Evolutionary conservation across 2,797 vertebrate genomes (phyloP), one percentile per base, ranked within the genome.

Genomic region (Dipus sagitta): DNA sequence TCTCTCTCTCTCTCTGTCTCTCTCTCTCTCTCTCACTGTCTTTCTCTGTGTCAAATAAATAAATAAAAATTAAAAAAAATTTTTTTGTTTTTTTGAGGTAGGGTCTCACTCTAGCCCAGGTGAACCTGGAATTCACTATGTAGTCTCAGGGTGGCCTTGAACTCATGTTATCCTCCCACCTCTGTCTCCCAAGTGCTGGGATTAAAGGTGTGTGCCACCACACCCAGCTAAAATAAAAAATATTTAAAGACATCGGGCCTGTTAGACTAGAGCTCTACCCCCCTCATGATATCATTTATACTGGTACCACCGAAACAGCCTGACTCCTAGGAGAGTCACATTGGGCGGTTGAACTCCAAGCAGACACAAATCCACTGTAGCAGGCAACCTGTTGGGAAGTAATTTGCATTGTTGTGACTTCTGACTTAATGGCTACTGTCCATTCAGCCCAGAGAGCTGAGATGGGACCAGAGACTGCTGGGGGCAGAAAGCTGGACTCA

Each of bases 381-480:
- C 74, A 62, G n/a, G 54, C 58, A 17, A 10, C 6, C 23, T 21
- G 72, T 9, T 20, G 23, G 78, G 65, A 81, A 26, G 34, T 54
- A 62, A n/a, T 38, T 9, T 74, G 42, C 52, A 34, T 26, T 32
- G 7, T 67, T 13, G 23, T 34, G n/a, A 76, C 21, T 26, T 2
- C 71, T 62, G 3, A 58, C 2, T 23, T 38, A 23, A 47, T 60
- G 11, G 17, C 14, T 7, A 0, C 30, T 30, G 0, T 6, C 3
- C 8, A 10, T 42, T 83, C 24, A 64, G 82, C 79, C 6, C n/a
- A 38, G 30, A 72, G 38, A 52, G 85, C 79, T 11, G 28, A 65
- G 70, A 78, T 58, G 2, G 38, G 65, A 30, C 14, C 15, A 26
- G 12, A 38, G 65, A 23, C 54, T 34, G 6, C 67, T 20, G 30